A percentile compares a stretch with the other conserved stretches of the same genome.
phyloP scores from a whole-genome alignment of 2,888 invertebrate species.

The Pocota personata region DNA sequence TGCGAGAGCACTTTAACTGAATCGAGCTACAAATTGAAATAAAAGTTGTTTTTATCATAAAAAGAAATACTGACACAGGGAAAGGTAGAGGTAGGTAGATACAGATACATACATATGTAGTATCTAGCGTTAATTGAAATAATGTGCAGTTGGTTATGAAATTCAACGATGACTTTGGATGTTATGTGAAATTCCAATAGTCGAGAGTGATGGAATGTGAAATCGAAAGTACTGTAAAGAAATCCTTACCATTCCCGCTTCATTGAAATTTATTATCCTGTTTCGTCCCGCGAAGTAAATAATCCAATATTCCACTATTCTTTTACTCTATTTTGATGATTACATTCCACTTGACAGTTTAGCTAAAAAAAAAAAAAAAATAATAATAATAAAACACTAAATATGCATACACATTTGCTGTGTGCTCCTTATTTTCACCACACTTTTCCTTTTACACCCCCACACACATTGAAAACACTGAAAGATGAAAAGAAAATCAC shows the following conservation, averaged over 20 bases:
- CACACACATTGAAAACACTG: slow-evolving; percentile 28
- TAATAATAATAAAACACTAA: background rate
- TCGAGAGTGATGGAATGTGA: no score
- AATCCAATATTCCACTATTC: slow-evolving; percentile 27
- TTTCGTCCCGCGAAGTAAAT: slow-evolving; percentile 34
- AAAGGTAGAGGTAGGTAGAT: background rate
- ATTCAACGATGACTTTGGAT: background rate
- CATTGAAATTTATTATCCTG: slow-evolving; percentile 51
- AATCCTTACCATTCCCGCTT: slow-evolving; percentile 61
- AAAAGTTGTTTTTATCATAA: background rate
- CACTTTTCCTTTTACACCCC: slow-evolving; percentile 53
- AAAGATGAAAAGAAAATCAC: slow-evolving; percentile 17
- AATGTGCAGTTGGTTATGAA: background rate
- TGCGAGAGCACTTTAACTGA: slow-evolving; percentile 4
- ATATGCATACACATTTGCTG: slow-evolving; percentile 64
- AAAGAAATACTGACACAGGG: background rate
- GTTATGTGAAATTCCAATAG: no score
- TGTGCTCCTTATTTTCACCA: slow-evolving; percentile 55
- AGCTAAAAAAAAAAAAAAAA: slow-evolving; percentile 14
- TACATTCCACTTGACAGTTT: slow-evolving; percentile 34
- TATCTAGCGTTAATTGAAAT: background rate
- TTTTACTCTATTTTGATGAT: background rate
- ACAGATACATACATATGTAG: no score
- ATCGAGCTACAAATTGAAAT: slow-evolving; percentile 3
- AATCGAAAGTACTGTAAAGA: no score